Evolutionary conservation across 1,140 invertebrate genomes (phyloP), one percentile per base, ranked within the genome.

Genomic region (Hylaeus anthracinus): DNA sequence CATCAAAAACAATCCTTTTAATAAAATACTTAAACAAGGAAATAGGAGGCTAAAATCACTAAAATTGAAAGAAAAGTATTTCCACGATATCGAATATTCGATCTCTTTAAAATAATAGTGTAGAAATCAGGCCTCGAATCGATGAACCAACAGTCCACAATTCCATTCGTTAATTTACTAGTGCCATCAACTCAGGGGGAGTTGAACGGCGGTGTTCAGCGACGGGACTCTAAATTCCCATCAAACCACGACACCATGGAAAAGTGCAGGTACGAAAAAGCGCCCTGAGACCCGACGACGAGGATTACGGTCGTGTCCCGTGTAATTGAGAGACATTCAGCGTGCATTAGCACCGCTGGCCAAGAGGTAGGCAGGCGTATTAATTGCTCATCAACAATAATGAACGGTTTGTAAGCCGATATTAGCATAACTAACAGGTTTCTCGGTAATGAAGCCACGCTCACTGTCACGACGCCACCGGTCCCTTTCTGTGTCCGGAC

Each of bases 351-450:
- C 88, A 88, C 69, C 71, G 69, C 65, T 72, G 88, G 67, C 64
- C 81, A 64, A 71, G 66, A 75, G 83, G 76, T 87, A 81, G 82
- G 76, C 84, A 85, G 81, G 87, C 90, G 90, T 90, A 91, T 91
- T 91, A 91, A 91, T 91, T 91, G 90, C 90, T 91, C 90, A 90
- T 90, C 90, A 91, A 78, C 86, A 76, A 83, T 91, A 90, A 90
- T 90, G 90, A 90, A 91, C 90, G 90, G 90, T 90, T 90, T 90
- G 90, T 90, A 90, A 90, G 90, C 83, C 84, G 87, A 90, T 87
- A 91, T 91, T 91, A 91, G 90, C 90, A 91, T 91, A 91, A 91
- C 88, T 90, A 91, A 91, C 90, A 88, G 90, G 90, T 91, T 90
- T 90, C 89, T 84, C 71, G 84, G 88, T 88, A 90, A 90, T 90